Conservation (phyloP, 2,797 vertebrate species). For the Ptychadena robeensis region DNA sequence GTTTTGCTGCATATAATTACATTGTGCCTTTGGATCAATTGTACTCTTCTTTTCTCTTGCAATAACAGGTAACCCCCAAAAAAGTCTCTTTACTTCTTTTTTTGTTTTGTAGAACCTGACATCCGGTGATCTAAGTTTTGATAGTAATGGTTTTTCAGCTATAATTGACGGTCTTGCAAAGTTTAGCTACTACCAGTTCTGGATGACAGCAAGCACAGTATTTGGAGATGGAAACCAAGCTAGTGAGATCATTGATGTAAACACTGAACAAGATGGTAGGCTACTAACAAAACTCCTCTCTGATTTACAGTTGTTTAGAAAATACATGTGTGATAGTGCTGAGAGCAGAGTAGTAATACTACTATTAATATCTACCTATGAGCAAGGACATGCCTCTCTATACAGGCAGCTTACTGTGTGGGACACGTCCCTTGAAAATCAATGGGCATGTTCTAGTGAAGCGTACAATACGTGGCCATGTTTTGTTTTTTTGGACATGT, state of each 20-base stretch:
- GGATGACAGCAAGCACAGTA: slow-evolving; percentile 90
- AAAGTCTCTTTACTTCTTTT: neutral
- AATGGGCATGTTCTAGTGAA: too few relatives aligned
- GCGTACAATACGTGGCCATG: too few relatives aligned
- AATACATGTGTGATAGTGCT: neutral
- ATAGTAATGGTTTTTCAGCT: slow-evolving; percentile 71
- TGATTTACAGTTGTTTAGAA: neutral
- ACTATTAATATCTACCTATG: too few relatives aligned
- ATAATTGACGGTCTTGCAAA: slow-evolving; percentile 81
- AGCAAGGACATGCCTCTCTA: too few relatives aligned
- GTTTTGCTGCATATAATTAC: neutral
- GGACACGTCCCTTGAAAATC: too few relatives aligned
- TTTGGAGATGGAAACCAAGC: slow-evolving; percentile 88
- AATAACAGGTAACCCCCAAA: neutral
- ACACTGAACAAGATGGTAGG: slow-evolving; percentile 91
- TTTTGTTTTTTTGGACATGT: too few relatives aligned
- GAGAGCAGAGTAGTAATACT: too few relatives aligned
- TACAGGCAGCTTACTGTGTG: too few relatives aligned
- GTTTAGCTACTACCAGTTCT: slow-evolving; percentile 87
- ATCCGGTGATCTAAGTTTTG: slow-evolving; percentile 67
- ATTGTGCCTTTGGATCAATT: neutral
- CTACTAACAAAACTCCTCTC: slow-evolving; percentile 50
- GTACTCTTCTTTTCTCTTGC: neutral
- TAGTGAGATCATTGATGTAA: slow-evolving; percentile 80
- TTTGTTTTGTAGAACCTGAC: slow-evolving; percentile 79